Percentiles rank a stretch among this genome's conserved stretches.
These are phyloP conservation scores for Drosophila sp. DNA, from an alignment of 1,140 invertebrate species.

Conservation along the genomic window DNA sequence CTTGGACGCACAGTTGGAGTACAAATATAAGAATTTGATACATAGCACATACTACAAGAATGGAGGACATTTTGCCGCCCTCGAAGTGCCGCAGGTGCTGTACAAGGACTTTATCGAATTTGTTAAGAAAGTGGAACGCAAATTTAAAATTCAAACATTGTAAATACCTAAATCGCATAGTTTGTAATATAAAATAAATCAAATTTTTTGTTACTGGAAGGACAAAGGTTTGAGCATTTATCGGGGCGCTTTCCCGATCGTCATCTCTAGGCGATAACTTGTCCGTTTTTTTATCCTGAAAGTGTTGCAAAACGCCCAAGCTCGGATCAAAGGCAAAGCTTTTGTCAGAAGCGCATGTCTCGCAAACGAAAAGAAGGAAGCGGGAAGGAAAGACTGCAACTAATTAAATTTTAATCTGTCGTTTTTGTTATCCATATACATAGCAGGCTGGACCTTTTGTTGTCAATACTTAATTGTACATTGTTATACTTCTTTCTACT, in stretches of 20 bases:
- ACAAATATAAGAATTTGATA: conserved; percentile 87
- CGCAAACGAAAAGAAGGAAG: not conserved
- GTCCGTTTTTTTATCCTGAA: not conserved
- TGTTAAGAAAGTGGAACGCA: conserved; percentile 78
- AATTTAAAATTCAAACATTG: conserved; percentile 64
- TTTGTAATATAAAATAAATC: not conserved
- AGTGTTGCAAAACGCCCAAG: conserved; percentile 11
- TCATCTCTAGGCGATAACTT: conserved; percentile 15
- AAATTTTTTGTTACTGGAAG: not conserved
- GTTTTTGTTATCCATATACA: not conserved
- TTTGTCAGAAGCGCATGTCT: conserved; percentile 7
- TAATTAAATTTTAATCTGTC: not conserved
- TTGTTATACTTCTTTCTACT: not conserved
- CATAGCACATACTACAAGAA: conserved; percentile 85
- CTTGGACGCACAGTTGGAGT: conserved; percentile 85
- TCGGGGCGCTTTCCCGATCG: not conserved
- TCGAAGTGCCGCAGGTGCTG: conserved; percentile 90
- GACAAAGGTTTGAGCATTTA: conserved; percentile 4
- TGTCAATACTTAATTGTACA: not conserved
- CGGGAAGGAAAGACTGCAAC: not conserved
- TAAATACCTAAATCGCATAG: conserved; percentile 21
- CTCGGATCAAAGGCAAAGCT: not conserved
- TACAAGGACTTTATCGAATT: conserved; percentile 86
- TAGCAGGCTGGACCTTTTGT: conserved; percentile 28
- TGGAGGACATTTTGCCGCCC: conserved; percentile 94